Conservation (phyloP, 1,140 invertebrate species). For the Cataglyphis hispanica region DNA sequence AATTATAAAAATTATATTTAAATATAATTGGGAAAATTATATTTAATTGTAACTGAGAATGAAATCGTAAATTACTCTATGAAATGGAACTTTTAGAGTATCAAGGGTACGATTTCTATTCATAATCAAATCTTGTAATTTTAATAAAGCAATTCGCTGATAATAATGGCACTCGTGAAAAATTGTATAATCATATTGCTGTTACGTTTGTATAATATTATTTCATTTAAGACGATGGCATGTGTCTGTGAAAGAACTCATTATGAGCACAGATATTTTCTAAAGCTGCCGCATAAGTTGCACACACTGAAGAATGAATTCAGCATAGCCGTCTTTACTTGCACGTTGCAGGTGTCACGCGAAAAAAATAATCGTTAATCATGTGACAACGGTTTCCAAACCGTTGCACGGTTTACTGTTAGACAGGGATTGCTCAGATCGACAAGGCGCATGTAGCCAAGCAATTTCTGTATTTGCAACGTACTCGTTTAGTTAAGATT, state of each 20-base stretch:
- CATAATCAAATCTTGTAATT: background rate
- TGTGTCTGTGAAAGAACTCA: background rate
- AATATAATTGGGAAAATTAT: too few relatives aligned
- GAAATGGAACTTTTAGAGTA: background rate
- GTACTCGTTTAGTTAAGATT: background rate
- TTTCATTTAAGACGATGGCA: background rate
- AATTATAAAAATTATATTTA: too few relatives aligned
- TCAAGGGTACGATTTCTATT: background rate
- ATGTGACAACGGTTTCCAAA: conserved; percentile 68
- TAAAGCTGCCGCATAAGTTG: too few relatives aligned
- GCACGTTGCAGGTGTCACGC: conserved; percentile 30
- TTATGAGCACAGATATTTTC: background rate
- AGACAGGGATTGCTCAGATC: conserved; percentile 32
- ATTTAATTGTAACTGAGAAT: too few relatives aligned
- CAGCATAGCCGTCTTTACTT: background rate
- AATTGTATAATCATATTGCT: background rate
- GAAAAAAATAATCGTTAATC: conserved; percentile 52
- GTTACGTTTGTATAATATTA: background rate
- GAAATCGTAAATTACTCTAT: background rate
- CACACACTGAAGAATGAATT: conserved; percentile 19
- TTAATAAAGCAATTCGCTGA: background rate
- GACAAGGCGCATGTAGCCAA: background rate
- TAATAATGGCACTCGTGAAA: background rate
- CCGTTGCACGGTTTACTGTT: conserved; percentile 64
- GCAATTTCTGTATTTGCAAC: background rate